Evolutionary conservation across 1,140 invertebrate species (phyloP).

Genomic region (Heliconius hewitsoni): DNA sequence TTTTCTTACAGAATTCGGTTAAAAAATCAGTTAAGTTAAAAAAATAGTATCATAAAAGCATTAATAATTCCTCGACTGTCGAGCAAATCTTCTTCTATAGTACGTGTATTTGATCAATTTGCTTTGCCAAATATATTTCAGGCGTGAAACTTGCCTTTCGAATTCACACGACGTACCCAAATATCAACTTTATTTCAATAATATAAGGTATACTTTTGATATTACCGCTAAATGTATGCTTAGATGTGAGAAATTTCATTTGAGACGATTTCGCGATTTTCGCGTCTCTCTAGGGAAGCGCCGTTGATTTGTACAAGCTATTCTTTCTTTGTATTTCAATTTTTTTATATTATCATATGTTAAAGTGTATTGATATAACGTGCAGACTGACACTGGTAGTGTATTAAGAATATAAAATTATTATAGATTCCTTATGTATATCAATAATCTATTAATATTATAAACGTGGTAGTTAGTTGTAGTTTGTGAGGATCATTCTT

Average conservation of each 20-base stretch:
- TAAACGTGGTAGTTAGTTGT: no score
- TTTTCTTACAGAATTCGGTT: no score
- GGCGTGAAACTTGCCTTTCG: constrained; percentile 55
- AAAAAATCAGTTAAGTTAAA: not conserved
- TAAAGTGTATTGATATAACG: not conserved
- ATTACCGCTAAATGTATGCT: constrained; percentile 40
- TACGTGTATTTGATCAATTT: constrained; percentile 67
- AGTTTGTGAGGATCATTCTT: no score
- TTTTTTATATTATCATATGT: constrained; percentile 25
- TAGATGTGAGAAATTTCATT: constrained; percentile 73
- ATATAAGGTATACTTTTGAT: constrained; percentile 35
- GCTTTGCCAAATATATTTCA: constrained; percentile 70
- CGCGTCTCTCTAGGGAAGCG: constrained; percentile 53
- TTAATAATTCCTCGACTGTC: constrained; percentile 30
- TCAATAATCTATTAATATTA: not conserved
- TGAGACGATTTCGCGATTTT: constrained; percentile 71
- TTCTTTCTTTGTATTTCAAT: constrained; percentile 48
- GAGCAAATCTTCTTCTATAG: constrained; percentile 45
- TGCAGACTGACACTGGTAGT: not conserved
- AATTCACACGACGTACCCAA: constrained; percentile 16
- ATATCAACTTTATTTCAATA: constrained; percentile 36
- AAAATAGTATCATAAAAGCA: constrained; percentile 20
- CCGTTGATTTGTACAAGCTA: constrained; percentile 68
- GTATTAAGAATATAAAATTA: not conserved
- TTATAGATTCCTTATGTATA: not conserved